Conservation (phyloP, 2,113 vertebrate species). For the Delphinus delphis region DNA sequence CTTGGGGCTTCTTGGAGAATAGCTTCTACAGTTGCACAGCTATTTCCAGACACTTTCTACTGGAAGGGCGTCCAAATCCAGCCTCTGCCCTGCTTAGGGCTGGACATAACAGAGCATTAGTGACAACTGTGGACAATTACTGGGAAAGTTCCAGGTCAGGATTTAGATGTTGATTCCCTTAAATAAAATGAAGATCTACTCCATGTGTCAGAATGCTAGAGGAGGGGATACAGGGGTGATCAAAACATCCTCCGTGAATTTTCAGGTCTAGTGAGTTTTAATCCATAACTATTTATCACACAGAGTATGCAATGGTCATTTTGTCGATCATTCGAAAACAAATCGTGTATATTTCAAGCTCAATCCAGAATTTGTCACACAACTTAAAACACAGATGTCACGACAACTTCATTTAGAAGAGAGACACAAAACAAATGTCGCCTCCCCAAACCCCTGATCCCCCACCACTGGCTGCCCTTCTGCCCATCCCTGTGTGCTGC, state of each 20-base stretch:
- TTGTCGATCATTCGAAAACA: background rate
- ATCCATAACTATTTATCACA: background rate
- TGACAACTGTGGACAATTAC: background rate
- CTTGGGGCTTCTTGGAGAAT: background rate
- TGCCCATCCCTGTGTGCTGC: background rate
- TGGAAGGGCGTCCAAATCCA: background rate
- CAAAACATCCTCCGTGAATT: background rate
- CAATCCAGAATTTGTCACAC: background rate
- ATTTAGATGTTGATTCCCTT: background rate
- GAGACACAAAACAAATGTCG: background rate
- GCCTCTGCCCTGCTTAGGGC: background rate
- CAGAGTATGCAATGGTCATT: background rate
- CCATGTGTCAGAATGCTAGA: background rate
- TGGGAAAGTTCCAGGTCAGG: background rate
- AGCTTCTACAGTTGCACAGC: background rate
- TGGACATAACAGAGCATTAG: background rate
- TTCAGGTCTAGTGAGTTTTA: background rate
- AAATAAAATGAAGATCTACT: background rate
- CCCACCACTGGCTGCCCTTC: background rate
- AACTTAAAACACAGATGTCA: slow-evolving; percentile 33
- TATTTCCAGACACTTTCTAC: background rate
- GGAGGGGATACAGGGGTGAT: background rate
- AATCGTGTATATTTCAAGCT: background rate
- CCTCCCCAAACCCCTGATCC: background rate
- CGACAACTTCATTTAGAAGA: slow-evolving; percentile 3